Base-by-base conservation (phyloP, 1,140 invertebrate species). In the Steinernema khuongi region DNA sequence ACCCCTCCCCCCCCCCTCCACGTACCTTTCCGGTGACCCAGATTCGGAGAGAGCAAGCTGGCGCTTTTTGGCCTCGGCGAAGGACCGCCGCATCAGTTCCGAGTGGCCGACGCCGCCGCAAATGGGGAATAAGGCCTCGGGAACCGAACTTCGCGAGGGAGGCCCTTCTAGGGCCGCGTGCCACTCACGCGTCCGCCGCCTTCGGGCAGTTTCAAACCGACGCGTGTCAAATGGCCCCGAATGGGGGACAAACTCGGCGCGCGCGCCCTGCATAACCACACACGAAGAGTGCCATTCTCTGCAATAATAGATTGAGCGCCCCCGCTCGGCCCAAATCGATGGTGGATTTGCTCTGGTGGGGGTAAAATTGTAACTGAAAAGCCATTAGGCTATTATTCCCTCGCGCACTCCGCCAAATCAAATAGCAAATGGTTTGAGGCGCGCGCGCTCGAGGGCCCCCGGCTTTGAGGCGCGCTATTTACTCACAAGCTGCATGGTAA, bases 331-430 rank as follows among this genome's bases (percentile, higher is more conserved):
- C 50, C 26, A 60, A 60, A 60, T 60, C 50, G 50, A 60, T 60
- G 50, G 50, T 4, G 50, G 50, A 60, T 60, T 60, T 60, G 50
- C 50, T 7, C 7, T 60, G 50, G 50, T 60, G 14, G 50, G 50
- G 26, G 50, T 60, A 60, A 60, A 60, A 60, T 60, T 60, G 50
- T 60, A 60, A 60, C 50, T 60, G 50, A 60, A 60, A 60, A 60
- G 50, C 50, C 50, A 60, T 60, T 60, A 60, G 50, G 50, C 50
- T 60, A 60, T 60, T 60, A 60, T 60, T 60, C 50, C 50, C 50
- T 60, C 50, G 50, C 50, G 50, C 50, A 22, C 50, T 14, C 4
- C 14, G 11, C 50, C 50, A 60, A 60, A 60, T 60, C 50, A 60
- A 60, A 60, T 60, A 60, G 50, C 50, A 60, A 60, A 60, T 60